These are phyloP conservation scores for Dromius quadrimaculatus DNA, from an alignment of 2,888 invertebrate species.

Conservation along the genomic window DNA sequence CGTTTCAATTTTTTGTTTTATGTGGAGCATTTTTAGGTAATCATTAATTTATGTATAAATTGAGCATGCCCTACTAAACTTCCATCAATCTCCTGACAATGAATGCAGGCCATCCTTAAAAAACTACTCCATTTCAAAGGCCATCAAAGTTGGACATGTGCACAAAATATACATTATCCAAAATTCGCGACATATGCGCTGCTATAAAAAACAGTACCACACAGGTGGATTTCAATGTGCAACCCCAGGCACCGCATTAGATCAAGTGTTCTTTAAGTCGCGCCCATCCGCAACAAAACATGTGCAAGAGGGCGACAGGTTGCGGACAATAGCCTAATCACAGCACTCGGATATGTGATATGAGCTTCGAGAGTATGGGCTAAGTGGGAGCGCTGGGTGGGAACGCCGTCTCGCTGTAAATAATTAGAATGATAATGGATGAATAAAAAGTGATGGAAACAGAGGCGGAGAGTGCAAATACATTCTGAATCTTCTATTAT, in stretches of 20 bases:
- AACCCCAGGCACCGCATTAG: slow-evolving; percentile 51
- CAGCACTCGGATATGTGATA: slow-evolving; percentile 65
- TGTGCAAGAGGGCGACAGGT: slow-evolving; percentile 49
- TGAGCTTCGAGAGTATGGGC: slow-evolving; percentile 35
- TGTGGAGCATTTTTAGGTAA: no score
- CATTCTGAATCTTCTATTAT: background rate
- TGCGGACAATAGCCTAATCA: slow-evolving; percentile 52
- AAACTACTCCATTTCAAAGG: background rate
- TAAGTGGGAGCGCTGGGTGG: slow-evolving; percentile 20
- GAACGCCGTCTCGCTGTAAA: slow-evolving; percentile 61
- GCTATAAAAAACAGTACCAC: slow-evolving; percentile 20
- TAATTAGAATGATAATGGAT: slow-evolving; percentile 68
- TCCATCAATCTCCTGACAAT: background rate
- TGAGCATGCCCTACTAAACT: background rate
- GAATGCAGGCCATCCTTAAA: background rate
- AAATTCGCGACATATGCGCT: slow-evolving; percentile 37
- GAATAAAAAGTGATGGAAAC: slow-evolving; percentile 66
- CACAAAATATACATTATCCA: slow-evolving; percentile 34
- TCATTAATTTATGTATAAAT: no score
- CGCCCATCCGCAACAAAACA: slow-evolving; percentile 58
- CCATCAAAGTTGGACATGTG: slow-evolving; percentile 21
- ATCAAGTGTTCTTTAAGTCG: slow-evolving; percentile 59
- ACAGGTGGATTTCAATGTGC: slow-evolving; percentile 29
- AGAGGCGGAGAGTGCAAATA: slow-evolving; percentile 58
- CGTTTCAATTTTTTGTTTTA: no score